phyloP scores from a whole-genome alignment of 2,113 vertebrate species.

The Dasyprocta punctata region DNA sequence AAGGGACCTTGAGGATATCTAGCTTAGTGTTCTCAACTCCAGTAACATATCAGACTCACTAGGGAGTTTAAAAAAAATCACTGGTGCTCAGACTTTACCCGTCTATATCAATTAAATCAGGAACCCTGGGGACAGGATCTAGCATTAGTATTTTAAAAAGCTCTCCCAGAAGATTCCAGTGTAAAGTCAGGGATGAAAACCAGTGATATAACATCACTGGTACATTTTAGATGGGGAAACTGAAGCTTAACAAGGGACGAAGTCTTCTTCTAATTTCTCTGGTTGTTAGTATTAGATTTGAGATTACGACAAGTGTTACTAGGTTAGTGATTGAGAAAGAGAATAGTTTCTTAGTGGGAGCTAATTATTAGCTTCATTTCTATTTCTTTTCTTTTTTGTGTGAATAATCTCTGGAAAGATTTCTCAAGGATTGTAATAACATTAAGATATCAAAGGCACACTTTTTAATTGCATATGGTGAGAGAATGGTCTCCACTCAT shows the following conservation, averaged over 20 bases:
- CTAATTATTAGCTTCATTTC: conserved; percentile 51
- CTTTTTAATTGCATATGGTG: background rate
- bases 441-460: background rate
- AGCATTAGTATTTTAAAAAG: background rate
- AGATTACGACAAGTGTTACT: background rate
- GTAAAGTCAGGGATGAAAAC: conserved; percentile 7
- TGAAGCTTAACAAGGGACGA: background rate
- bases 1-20: conserved; percentile 3
- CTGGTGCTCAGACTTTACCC: background rate
- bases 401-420: conserved; percentile 40
- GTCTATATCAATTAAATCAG: conserved; percentile 36
- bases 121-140: conserved; percentile 13
- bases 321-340: conserved; percentile 12
- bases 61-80: conserved; percentile 24
- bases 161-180: background rate
- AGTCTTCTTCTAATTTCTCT: conserved; percentile 29
- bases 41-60: background rate
- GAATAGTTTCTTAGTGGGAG: background rate
- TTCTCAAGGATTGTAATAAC: conserved; percentile 26
- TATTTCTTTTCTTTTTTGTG: background rate
- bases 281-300: background rate
- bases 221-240: background rate
- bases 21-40: background rate
- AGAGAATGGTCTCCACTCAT: conserved; percentile 1
- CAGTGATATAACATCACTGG: background rate